Conservation (phyloP, 1,140 invertebrate species). For the Bombus vancouverensis region DNA sequence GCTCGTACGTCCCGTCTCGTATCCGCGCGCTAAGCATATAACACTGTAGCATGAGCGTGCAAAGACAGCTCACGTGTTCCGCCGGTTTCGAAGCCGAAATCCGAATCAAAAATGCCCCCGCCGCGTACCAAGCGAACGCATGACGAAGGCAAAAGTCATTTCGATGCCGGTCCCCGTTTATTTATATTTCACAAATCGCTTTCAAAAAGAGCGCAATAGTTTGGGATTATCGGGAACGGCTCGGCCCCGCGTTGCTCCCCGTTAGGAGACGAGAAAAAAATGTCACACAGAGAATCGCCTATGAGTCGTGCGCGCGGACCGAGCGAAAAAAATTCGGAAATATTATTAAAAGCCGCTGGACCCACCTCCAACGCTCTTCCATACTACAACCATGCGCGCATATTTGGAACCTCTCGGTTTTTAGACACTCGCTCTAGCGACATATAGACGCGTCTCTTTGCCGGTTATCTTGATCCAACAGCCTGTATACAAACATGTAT, state of each 20-base stretch:
- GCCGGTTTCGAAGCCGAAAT: background rate
- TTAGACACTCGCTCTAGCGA: background rate
- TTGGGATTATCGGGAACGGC: slow-evolving; percentile 69
- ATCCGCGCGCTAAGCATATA: slow-evolving; percentile 37
- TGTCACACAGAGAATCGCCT: slow-evolving; percentile 68
- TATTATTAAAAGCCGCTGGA: slow-evolving; percentile 72
- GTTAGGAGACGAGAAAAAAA: slow-evolving; percentile 44
- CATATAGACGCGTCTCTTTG: slow-evolving; percentile 13
- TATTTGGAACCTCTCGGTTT: background rate
- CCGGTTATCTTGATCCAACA: slow-evolving; percentile 70
- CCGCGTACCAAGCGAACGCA: slow-evolving; percentile 5
- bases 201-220: slow-evolving; percentile 75
- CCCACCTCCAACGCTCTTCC: slow-evolving; percentile 26
- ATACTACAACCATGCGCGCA: background rate
- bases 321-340: slow-evolving; percentile 64
- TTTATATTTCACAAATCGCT: slow-evolving; percentile 77
- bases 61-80: slow-evolving; percentile 26
- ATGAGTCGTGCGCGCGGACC: slow-evolving; percentile 44
- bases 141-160: slow-evolving; percentile 71
- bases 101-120: slow-evolving; percentile 27
- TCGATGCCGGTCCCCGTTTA: slow-evolving; percentile 65
- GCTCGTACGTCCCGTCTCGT: background rate
- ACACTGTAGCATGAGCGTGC: background rate
- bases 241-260: background rate
- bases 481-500: slow-evolving; percentile 59